Base-by-base conservation (phyloP, 2,113 vertebrate genomes). In the Cinclus cinclus region DNA sequence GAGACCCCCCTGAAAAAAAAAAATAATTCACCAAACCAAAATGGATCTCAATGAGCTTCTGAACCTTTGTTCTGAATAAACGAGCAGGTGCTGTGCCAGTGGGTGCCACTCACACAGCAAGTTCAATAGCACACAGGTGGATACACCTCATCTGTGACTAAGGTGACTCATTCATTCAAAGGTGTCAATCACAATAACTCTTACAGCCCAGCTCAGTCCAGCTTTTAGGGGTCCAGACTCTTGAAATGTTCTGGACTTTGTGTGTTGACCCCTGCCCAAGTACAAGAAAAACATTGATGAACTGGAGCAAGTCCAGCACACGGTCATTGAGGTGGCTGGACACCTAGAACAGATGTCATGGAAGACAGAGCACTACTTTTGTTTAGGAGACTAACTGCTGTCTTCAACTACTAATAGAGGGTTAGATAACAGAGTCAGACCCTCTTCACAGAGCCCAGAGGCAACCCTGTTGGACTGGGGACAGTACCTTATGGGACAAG, bases 381-480 rank as follows among this genome's bases (percentile, higher is more conserved):
- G 10, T 90, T 79, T 20, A 70, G 33, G 20, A 1, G 3, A 14
- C 46, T 76, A 60, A 50, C 18, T 55, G 50, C 60, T 74, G 11
- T 33, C 68, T 70, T 90, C 56, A 65, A 4, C 31, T 33, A 58
- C 62, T 13, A 47, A 68, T 21, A 64, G 11, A 78, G 5, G 3
- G 14, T 27, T 59, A 68, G 24, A 60, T 22, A 20, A 78, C 13
- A 49, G 22, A 53, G 23, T 39, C 33, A 35, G 33, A 37, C 6
- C 33, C 18, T 84, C 9, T 8, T 64, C 25, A 52, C 56, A 52
- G 52, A 30, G 37, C 35, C 24, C 22, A 33, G 37, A 58, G 83
- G 19, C 2, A 7, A 10, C 10, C 11, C 27, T 56, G 37, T 21
- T 63, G 42, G 27, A 53, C 0, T 10, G 0, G 9, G 22, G 9